phyloP scores from a whole-genome alignment of 2,113 vertebrate genomes.

The Oreochromis aureus region DNA sequence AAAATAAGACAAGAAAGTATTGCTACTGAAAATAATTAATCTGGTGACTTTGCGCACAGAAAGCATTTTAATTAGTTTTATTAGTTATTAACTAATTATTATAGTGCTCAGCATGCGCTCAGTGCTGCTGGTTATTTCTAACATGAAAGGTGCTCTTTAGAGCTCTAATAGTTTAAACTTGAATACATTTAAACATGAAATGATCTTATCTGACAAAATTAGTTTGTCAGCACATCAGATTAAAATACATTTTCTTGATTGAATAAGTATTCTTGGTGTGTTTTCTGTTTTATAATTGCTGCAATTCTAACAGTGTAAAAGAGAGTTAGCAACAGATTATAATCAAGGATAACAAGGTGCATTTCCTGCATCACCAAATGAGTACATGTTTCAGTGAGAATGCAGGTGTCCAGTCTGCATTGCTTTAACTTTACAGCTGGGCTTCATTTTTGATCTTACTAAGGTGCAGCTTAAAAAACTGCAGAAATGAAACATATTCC shows the following conservation, averaged over 20 bases:
- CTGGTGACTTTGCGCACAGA: background rate
- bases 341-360: background rate
- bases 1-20: background rate
- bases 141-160: background rate
- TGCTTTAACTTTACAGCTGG: background rate
- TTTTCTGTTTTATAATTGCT: background rate
- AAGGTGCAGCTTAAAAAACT: background rate
- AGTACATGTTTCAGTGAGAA: background rate
- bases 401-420: background rate
- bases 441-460: background rate
- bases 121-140: background rate
- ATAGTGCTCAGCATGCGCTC: too few species aligned
- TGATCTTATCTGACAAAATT: background rate
- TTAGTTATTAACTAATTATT: too few species aligned
- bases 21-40: background rate
- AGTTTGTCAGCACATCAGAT: background rate
- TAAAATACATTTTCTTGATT: background rate
- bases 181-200: background rate
- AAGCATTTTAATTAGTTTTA: too few species aligned
- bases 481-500: background rate
- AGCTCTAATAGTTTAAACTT: background rate
- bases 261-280: background rate
- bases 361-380: background rate
- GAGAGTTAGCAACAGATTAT: background rate
- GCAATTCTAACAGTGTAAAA: background rate